Percentiles rank a stretch among this genome's conserved stretches.
These are phyloP conservation scores for Protobothrops mucrosquamatus DNA, from an alignment of 2,113 vertebrate genomes.

Conservation along the genomic window DNA sequence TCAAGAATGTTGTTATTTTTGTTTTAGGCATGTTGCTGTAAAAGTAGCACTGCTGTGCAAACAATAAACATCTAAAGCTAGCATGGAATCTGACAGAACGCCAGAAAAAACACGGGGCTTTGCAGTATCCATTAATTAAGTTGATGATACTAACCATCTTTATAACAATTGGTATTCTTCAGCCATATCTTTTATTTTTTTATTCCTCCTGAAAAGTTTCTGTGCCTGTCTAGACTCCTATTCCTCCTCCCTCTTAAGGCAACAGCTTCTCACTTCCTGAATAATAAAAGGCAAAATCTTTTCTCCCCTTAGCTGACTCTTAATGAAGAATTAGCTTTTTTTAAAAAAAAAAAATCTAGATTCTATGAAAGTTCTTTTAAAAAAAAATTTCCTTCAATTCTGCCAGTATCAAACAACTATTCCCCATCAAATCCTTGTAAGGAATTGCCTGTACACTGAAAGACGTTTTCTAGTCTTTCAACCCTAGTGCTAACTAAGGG, in stretches of 20 bases:
- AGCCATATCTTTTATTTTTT: background rate
- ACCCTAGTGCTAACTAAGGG: background rate
- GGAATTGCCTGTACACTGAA: slow-evolving; percentile 4
- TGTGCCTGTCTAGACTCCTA: background rate
- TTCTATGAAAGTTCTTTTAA: background rate
- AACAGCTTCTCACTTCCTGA: background rate
- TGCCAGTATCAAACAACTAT: background rate
- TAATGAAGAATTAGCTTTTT: slow-evolving; percentile 15
- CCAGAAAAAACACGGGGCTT: background rate
- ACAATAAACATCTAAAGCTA: background rate
- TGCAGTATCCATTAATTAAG: background rate
- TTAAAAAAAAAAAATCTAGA: background rate
- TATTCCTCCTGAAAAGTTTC: background rate
- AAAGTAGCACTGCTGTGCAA: background rate
- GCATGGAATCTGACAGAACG: background rate
- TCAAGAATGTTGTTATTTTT: background rate
- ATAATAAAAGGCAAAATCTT: background rate
- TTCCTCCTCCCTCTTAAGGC: background rate
- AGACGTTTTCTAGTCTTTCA: background rate
- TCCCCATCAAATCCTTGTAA: slow-evolving; percentile 1
- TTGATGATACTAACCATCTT: background rate
- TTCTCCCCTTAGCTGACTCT: background rate
- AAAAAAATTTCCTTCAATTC: background rate
- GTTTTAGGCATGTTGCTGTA: background rate
- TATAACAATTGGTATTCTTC: background rate